Evolutionary conservation across 2,888 invertebrate species (phyloP).

Genomic region (Linnaemya tessellans): DNA sequence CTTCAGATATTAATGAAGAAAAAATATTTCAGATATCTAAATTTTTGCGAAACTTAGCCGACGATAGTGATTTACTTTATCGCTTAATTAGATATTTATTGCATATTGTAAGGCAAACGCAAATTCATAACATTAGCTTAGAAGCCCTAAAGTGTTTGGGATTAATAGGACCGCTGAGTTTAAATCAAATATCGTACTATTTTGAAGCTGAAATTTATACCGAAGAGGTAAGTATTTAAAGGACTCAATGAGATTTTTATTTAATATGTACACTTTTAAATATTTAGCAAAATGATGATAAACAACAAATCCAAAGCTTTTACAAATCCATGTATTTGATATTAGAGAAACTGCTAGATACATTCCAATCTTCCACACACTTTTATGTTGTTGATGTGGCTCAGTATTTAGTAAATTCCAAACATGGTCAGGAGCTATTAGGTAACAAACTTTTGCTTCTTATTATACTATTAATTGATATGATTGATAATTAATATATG

Average conservation of each 20-base stretch:
- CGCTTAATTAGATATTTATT: slow-evolving; percentile 77
- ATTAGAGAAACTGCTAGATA: slow-evolving; percentile 76
- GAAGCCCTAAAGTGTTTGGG: slow-evolving; percentile 89
- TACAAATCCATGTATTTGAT: slow-evolving; percentile 72
- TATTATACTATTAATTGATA: not conserved
- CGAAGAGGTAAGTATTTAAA: slow-evolving; percentile 73
- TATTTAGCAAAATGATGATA: slow-evolving; percentile 60
- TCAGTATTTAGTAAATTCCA: slow-evolving; percentile 76
- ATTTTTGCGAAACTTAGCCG: slow-evolving; percentile 75
- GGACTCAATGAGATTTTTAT: not conserved
- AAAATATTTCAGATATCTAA: slow-evolving; percentile 75
- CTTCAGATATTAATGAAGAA: not conserved
- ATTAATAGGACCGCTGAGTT: slow-evolving; percentile 78
- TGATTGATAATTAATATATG: not conserved
- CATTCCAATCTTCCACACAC: slow-evolving; percentile 55
- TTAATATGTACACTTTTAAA: not conserved
- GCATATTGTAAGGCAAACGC: slow-evolving; percentile 76
- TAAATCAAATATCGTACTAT: slow-evolving; percentile 77
- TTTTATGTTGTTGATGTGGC: slow-evolving; percentile 73
- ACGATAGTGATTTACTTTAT: slow-evolving; percentile 74
- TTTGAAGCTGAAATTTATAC: slow-evolving; percentile 78
- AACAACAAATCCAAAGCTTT: slow-evolving; percentile 75
- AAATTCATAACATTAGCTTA: slow-evolving; percentile 80
- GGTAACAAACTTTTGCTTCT: slow-evolving; percentile 68
- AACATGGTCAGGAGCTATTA: slow-evolving; percentile 69